Evolutionary conservation across 1,140 invertebrate species (phyloP).

Genomic region (Drosophila ironensis): DNA sequence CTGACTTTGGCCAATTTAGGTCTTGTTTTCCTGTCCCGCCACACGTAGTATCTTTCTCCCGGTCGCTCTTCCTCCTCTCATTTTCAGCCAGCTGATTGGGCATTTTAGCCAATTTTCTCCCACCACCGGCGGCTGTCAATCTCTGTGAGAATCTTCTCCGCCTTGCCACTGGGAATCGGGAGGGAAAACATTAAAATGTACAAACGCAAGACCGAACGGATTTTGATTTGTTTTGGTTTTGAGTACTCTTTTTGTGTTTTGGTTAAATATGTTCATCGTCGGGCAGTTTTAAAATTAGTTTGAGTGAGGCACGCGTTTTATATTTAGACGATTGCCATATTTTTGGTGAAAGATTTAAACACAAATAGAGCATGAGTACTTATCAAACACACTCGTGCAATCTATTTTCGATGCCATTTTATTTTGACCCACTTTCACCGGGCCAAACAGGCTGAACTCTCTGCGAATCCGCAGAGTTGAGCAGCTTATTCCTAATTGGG

Average conservation of each 20-base stretch:
- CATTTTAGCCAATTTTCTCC: conserved; percentile 15
- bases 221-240: conserved; percentile 52
- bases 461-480: conserved; percentile 8
- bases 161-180: conserved; percentile 12
- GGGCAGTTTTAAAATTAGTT: conserved; percentile 55
- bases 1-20: conserved; percentile 68
- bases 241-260: conserved; percentile 1
- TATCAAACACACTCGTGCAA: conserved; percentile 40
- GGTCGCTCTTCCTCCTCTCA: background rate
- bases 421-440: conserved; percentile 72
- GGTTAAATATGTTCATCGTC: conserved; percentile 55
- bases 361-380: conserved; percentile 41
- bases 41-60: conserved; percentile 13
- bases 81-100: conserved; percentile 58
- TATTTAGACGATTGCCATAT: conserved; percentile 69
- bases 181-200: conserved; percentile 21
- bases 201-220: conserved; percentile 44
- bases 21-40: conserved; percentile 44
- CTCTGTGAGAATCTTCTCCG: conserved; percentile 21
- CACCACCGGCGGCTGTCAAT: conserved; percentile 36
- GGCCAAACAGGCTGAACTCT: conserved; percentile 14
- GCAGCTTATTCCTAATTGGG: conserved; percentile 68
- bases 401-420: conserved; percentile 53
- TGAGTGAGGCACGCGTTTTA: conserved; percentile 72
- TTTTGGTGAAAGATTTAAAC: conserved; percentile 8